Evolutionary conservation across 2,888 invertebrate genomes (phyloP).

Genomic region (Cerastis rubricosa): DNA sequence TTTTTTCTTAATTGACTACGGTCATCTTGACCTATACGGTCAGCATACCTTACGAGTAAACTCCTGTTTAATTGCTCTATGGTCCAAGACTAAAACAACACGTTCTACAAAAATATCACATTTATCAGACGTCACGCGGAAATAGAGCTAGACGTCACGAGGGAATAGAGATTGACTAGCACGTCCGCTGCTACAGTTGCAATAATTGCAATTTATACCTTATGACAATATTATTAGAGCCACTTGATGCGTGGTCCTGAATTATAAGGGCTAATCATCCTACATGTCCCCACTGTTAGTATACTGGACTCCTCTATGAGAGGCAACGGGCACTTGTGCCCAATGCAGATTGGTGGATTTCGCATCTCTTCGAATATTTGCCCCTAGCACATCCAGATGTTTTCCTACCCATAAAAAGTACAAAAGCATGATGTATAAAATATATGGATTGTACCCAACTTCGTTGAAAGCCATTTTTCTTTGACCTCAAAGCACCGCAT

Average conservation of each 20-base stretch:
- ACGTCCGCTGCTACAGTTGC: conserved; percentile 39
- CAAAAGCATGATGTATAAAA: background rate
- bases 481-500: background rate
- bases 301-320: background rate
- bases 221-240: background rate
- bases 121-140: conserved; percentile 46
- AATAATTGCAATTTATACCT: conserved; percentile 5
- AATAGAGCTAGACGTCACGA: conserved; percentile 38
- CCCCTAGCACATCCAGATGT: background rate
- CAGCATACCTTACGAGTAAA: conserved; percentile 24
- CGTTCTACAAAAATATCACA: conserved; percentile 65
- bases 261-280: background rate
- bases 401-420: background rate
- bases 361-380: background rate
- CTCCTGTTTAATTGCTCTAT: conserved; percentile 50
- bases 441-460: background rate
- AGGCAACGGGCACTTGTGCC: background rate
- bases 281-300: background rate
- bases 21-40: conserved; percentile 19
- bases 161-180: conserved; percentile 25
- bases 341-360: background rate
- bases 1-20: conserved; percentile 44
- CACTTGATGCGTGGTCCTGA: background rate
- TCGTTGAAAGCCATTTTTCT: background rate
- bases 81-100: conserved; percentile 38